Conservation (phyloP, 53 echinoderm and acorn worm genomes). For the Actinopyga echinites region DNA sequence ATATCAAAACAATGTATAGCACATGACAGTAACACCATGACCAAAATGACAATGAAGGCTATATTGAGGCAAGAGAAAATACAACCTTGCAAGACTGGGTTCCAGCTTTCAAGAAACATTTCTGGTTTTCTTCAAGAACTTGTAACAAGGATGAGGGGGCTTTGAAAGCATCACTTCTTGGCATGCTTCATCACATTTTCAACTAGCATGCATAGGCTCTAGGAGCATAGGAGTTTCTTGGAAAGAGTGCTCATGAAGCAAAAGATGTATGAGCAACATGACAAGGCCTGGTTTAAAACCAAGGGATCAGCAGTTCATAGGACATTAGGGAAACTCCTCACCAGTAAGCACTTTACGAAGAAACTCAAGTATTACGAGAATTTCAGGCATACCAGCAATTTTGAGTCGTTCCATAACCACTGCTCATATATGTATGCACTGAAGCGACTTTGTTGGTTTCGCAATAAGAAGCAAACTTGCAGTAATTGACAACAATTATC, state of each 20-base stretch:
- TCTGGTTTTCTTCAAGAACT: background rate
- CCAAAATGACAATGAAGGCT: background rate
- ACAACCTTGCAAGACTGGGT: background rate
- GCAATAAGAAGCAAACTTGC: slow-evolving; percentile 33
- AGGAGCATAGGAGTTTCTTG: slow-evolving; percentile 3
- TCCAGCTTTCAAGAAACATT: slow-evolving; percentile 18
- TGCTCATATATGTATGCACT: slow-evolving; percentile 43
- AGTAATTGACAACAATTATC: slow-evolving; percentile 39
- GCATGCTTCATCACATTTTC: background rate
- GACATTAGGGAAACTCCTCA: background rate
- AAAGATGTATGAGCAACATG: background rate
- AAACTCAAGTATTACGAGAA: background rate
- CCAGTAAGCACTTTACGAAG: slow-evolving; percentile 20
- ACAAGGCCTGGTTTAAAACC: slow-evolving; percentile 4
- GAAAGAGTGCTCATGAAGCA: slow-evolving; percentile 2
- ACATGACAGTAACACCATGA: slow-evolving; percentile 39
- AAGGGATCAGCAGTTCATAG: slow-evolving; percentile 8
- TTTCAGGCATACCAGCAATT: slow-evolving; percentile 6
- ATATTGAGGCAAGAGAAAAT: background rate
- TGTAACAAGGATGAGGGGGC: background rate
- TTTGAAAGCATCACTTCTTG: slow-evolving; percentile 19
- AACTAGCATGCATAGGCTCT: slow-evolving; percentile 13
- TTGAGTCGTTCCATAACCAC: slow-evolving; percentile 36
- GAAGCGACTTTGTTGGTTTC: slow-evolving; percentile 21
- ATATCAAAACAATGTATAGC: slow-evolving; percentile 47